Evolutionary conservation across 1,140 invertebrate species (phyloP), one percentile per base, ranked within the genome.

Genomic region (Scaptomyza montana): DNA sequence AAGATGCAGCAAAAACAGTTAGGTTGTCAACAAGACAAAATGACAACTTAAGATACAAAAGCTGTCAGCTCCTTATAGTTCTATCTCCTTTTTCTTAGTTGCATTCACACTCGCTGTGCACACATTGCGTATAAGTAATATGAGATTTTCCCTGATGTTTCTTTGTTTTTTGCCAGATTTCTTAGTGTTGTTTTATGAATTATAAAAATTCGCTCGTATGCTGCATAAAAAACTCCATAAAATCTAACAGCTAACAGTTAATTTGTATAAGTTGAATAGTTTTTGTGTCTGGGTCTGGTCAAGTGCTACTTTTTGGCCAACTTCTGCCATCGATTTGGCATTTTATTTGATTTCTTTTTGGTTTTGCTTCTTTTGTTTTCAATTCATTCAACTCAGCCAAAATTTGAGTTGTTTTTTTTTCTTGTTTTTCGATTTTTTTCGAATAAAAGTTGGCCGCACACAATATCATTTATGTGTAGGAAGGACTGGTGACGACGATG

Each of bases 81-180:
- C 21, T 25, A 25, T 3, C 21, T 25, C 21, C 21, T 25, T 25
- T 25, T 25, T 2, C 16, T 16, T 3, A 25, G 21, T 25, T 25
- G 21, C 21, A 30, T 30, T 30, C 7, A 5, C 30, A 9, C 1
- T 36, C 33, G 6, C 8, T 39, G 30, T 25, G 39, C 30, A 16
- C 45, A 68, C 74, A 61, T 81, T 87, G 81, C 81, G 81, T 87
- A 85, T 85, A 85, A 82, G 81, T 69, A 67, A 60, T 80, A 12
- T 36, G 43, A 30, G 50, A 47, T 62, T 47, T 55, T 45, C 8
- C 33, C 33, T 8, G 9, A 36, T 36, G 33, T 64, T 30, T 9
- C n/a, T 33, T 6, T 65, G 51, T 47, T 64, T 36, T 46, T 9
- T 33, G 41, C 36, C 41, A 53, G 50, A 33, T 25, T 25, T 4